Base-by-base conservation (phyloP, 2,113 vertebrate species). In the Motacilla tschutschensis region DNA sequence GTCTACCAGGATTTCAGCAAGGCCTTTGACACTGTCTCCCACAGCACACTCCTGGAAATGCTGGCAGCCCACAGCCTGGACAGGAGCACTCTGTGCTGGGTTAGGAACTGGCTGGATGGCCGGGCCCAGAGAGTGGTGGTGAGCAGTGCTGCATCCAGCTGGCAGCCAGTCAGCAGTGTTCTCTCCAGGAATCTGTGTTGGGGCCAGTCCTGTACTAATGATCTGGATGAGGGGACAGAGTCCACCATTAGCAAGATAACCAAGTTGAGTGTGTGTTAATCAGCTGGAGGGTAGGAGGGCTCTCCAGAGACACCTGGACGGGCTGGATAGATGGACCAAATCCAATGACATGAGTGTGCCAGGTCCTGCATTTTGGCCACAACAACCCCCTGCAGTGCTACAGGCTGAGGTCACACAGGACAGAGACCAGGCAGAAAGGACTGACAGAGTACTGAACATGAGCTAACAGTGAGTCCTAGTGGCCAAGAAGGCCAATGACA, bases 381-480 rank as follows among this genome's bases (percentile, higher is more conserved):
- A 75, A 33, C 22, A 40, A 20, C 4, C 2, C 17, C 22, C 24
- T 50, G 35, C 36, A 50, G 13, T 24, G 1, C 21, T 50, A 50
- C 22, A 50, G 72, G 46, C 29, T 60, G 35, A 14, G 14, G 17
- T 47, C 9, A n/a, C 21, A 40, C 8, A 33, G 17, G 28, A 47
- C 26, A 73, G 28, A 8, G 28, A 7, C 28, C 43, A 59, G 28
- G 36, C 35, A 50, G 29, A 75, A 33, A 41, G 35, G 5, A 22
- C 12, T 62, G 29, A 22, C 14, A 13, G 18, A 9, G 8, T 10
- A 8, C 11, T 62, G 46, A 62, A 21, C 17, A 22, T 2, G 4
- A 40, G 22, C 35, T 2, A 17, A 11, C 22, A 24, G 7, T n/a
- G 28, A 29, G 12, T 2, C 9, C 19, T 8, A 1, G 3, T 7